These are phyloP conservation scores for Panthera tigris DNA, from an alignment of 2,113 vertebrate genomes.

Conservation along the genomic window DNA sequence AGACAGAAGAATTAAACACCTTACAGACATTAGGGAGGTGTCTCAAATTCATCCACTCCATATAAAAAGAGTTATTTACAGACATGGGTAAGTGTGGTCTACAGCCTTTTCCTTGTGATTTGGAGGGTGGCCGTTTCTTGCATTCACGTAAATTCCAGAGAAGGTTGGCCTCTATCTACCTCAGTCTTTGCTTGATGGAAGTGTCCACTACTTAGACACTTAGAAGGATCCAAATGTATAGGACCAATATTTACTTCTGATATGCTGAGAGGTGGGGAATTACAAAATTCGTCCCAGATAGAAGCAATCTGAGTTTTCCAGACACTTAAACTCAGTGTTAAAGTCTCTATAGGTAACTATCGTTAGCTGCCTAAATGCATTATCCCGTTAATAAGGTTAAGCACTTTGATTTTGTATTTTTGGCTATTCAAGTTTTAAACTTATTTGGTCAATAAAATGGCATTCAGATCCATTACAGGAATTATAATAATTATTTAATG, in stretches of 20 bases:
- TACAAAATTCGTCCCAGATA: background rate
- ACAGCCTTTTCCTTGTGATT: background rate
- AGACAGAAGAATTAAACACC: background rate
- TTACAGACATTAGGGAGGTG: background rate
- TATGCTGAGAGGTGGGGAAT: background rate
- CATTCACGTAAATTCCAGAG: background rate
- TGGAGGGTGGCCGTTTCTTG: background rate
- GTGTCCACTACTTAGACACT: background rate
- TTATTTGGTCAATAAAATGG: background rate
- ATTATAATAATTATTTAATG: background rate
- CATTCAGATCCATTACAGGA: background rate
- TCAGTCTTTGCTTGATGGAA: background rate
- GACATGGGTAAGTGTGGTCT: accelerated
- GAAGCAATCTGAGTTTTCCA: background rate
- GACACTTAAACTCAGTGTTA: background rate
- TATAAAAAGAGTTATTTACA: background rate
- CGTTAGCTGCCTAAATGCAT: background rate
- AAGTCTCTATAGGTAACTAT: background rate
- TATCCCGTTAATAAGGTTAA: background rate
- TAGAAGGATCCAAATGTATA: background rate
- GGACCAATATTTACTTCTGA: background rate
- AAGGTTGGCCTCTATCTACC: background rate
- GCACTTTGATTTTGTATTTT: background rate
- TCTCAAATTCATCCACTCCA: background rate
- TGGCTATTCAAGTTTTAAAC: background rate